These are phyloP conservation scores for Venusia cambrica DNA, from an alignment of 2,888 invertebrate species.

Conservation along the genomic window DNA sequence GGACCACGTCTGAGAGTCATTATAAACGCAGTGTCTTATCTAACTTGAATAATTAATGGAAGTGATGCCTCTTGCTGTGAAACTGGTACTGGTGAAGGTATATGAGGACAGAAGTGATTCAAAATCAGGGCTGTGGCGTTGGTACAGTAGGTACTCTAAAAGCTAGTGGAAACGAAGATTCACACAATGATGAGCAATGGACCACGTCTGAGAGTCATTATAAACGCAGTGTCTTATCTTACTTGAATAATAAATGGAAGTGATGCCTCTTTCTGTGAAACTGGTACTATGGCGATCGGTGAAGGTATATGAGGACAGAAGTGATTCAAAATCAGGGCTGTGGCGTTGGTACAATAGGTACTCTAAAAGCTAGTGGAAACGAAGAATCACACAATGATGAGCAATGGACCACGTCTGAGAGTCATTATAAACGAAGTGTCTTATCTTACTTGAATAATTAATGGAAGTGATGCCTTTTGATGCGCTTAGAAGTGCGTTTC, in stretches of 20 bases:
- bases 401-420: conserved; percentile 60
- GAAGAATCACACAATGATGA: conserved; percentile 61
- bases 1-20: conserved; percentile 62
- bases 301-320: conserved; percentile 12
- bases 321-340: conserved; percentile 7
- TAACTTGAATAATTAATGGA: conserved; percentile 79
- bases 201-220: conserved; percentile 65
- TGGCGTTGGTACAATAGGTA: too few species aligned
- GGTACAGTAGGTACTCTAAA: too few species aligned
- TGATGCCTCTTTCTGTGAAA: conserved; percentile 67
- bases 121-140: conserved; percentile 8
- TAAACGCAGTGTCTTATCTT: conserved; percentile 78
- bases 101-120: conserved; percentile 8
- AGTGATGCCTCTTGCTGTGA: conserved; percentile 71
- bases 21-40: conserved; percentile 78
- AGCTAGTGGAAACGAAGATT: conserved; percentile 44
- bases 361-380: conserved; percentile 49
- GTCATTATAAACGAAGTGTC: conserved; percentile 78
- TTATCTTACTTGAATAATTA: conserved; percentile 79
- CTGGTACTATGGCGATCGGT: conserved; percentile 41
- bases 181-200: conserved; percentile 71
- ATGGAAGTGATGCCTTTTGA: conserved; percentile 75
- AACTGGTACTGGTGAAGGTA: conserved; percentile 34
- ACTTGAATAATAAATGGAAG: conserved; percentile 78
- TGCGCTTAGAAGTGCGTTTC: too few species aligned